Evolutionary conservation across 2,888 invertebrate genomes (phyloP), one percentile per base, ranked within the genome.

Genomic region (Uropetala carovei): DNA sequence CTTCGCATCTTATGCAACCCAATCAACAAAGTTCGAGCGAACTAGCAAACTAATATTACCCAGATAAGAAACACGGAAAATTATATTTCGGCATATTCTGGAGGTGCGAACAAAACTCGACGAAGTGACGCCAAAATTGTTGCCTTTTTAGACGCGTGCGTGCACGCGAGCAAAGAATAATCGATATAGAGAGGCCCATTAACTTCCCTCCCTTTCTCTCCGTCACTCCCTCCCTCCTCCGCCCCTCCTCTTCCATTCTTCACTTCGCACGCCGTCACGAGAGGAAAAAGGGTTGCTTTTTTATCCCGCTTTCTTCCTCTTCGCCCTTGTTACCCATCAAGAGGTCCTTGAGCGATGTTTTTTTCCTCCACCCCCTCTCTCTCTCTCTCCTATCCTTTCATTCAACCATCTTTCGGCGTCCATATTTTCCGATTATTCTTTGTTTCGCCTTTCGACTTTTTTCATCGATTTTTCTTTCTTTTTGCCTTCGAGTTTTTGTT

Each of bases 381-480:
- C 68, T 68, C 9, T 68, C 68, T 18, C 1, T 68, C n/a, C n/a
- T n/a, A n/a, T n/a, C n/a, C n/a, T n/a, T n/a, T n/a, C n/a, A n/a
- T n/a, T n/a, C n/a, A n/a, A n/a, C n/a, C n/a, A n/a, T n/a, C 22
- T 68, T 22, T 68, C 22, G 22, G n/a, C 18, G 68, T 18, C 68
- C n/a, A 22, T 27, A 75, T 27, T 27, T 75, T 75, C 75, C 75
- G 75, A 75, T 75, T 75, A 27, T 75, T 75, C 75, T 75, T 75
- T 14, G 22, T 75, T 75, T 75, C 75, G 68, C 43, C 43, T 43
- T 43, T n/a, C 68, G n/a, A 10, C 2, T 27, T 75, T 75, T 27
- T 75, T 27, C 27, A 13, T 27, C 22, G 75, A 22, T 14, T 75
- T 22, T 22, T 75, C 27, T 27, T 75, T 27, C 10, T 11, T 13